These are phyloP conservation scores for Dendrolimus punctatus DNA, from an alignment of 1,140 invertebrate genomes.

Conservation along the genomic window DNA sequence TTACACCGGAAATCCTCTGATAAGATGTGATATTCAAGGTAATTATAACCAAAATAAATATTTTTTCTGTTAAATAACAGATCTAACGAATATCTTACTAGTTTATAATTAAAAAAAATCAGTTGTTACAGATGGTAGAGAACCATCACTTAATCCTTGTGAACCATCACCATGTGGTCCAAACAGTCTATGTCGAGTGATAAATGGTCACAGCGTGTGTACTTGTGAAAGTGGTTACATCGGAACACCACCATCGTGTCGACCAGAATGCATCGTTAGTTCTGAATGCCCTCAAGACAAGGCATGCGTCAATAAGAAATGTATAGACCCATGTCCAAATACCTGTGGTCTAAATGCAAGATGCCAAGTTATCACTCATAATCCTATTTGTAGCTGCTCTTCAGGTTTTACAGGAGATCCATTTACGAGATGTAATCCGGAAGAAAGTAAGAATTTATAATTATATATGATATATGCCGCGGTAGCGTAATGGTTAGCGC, in stretches of 20 bases:
- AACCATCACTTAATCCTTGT: slow-evolving; percentile 75
- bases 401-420: slow-evolving; percentile 85
- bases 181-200: slow-evolving; percentile 83
- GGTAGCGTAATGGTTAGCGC: background rate
- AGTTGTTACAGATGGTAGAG: slow-evolving; percentile 29
- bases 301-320: slow-evolving; percentile 87
- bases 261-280: slow-evolving; percentile 87
- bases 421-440: slow-evolving; percentile 77
- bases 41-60: slow-evolving; percentile 13
- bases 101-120: slow-evolving; percentile 9
- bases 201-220: slow-evolving; percentile 85
- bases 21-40: slow-evolving; percentile 54
- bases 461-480: background rate
- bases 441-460: slow-evolving; percentile 70
- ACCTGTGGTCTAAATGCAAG: slow-evolving; percentile 86
- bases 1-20: slow-evolving; percentile 81
- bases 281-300: slow-evolving; percentile 87
- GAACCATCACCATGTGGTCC: slow-evolving; percentile 86
- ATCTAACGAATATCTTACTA: slow-evolving; percentile 5
- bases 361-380: slow-evolving; percentile 88
- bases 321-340: slow-evolving; percentile 85
- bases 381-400: slow-evolving; percentile 85
- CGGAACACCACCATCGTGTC: slow-evolving; percentile 84
- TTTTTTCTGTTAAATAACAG: no score
- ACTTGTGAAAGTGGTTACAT: slow-evolving; percentile 83